A percentile compares a stretch with the other conserved stretches of the same genome.
phyloP scores from a whole-genome alignment of 2,888 invertebrate genomes.

The Bruchidius siliquastri region DNA sequence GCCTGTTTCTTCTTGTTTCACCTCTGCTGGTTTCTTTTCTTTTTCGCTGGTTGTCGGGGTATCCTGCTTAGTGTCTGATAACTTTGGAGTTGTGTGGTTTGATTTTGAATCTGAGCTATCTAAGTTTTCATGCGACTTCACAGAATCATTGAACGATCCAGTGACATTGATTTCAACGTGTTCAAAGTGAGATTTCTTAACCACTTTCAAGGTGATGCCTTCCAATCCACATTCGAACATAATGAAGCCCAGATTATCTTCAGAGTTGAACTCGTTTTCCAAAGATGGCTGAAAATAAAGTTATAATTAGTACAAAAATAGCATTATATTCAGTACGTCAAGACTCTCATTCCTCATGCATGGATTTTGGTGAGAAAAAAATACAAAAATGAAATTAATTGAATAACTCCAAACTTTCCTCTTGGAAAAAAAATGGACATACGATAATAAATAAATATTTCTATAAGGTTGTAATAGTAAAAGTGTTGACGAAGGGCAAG shows the following conservation, averaged over 20 bases:
- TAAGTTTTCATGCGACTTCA: constrained; percentile 23
- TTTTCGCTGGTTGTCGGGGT: constrained; percentile 21
- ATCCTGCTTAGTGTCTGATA: constrained; percentile 23
- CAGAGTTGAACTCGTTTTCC: constrained; percentile 45
- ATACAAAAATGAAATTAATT: too few species aligned
- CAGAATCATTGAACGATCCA: constrained; percentile 15
- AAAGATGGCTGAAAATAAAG: constrained; percentile 21
- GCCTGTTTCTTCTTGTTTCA: constrained; percentile 25
- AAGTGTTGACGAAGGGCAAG: too few species aligned
- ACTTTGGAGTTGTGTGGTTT: constrained; percentile 26
- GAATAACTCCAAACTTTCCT: too few species aligned
- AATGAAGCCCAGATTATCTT: constrained; percentile 79
- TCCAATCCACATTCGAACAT: constrained; percentile 97
- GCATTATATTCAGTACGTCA: too few species aligned
- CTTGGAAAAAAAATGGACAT: too few species aligned
- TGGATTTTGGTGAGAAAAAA: too few species aligned
- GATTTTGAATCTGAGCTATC: constrained; percentile 23
- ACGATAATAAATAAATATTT: too few species aligned
- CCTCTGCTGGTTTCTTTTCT: constrained; percentile 19
- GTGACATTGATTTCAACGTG: constrained; percentile 43
- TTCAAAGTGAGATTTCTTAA: constrained; percentile 72
- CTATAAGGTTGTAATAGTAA: too few species aligned
- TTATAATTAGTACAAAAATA: neutral
- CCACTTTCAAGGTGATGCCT: constrained; percentile 76
- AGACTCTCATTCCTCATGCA: too few species aligned